Conservation (phyloP, 2,888 invertebrate species). For the Ctenicera cuprea region DNA sequence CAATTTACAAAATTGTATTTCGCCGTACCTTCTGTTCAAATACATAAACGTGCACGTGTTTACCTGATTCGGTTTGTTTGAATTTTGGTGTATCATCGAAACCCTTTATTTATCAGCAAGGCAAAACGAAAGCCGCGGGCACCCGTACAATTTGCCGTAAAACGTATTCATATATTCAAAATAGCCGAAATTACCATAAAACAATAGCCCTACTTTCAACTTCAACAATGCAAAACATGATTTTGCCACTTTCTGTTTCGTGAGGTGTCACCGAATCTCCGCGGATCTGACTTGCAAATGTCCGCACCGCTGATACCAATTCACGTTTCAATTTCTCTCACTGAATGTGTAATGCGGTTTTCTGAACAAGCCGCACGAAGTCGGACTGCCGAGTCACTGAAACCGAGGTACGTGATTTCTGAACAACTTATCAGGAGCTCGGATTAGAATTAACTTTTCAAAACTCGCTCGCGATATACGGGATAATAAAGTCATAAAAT, state of each 20-base stretch:
- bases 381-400: conserved; percentile 34
- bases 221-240: conserved; percentile 59
- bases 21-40: neutral
- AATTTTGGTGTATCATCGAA: conserved; percentile 32
- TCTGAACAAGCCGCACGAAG: conserved; percentile 46
- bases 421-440: conserved; percentile 34
- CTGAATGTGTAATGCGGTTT: conserved; percentile 65
- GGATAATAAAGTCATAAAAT: conserved; percentile 37
- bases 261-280: conserved; percentile 60
- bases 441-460: conserved; percentile 37
- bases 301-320: conserved; percentile 61
- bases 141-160: conserved; percentile 49
- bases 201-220: conserved; percentile 59
- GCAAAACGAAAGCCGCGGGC: conserved; percentile 44
- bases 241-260: conserved; percentile 63
- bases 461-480: conserved; percentile 23
- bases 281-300: conserved; percentile 65
- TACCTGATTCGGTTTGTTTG: conserved; percentile 33
- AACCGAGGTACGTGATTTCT: conserved; percentile 55
- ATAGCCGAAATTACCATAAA: conserved; percentile 55
- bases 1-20: too few relatives aligned
- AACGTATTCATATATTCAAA: conserved; percentile 59
- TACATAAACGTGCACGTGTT: conserved; percentile 11
- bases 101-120: conserved; percentile 45
- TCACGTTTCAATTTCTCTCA: conserved; percentile 66